A percentile compares a stretch with the other conserved stretches of the same genome.
Evolutionary conservation across 2,797 vertebrate species (phyloP).

Genomic region (Chaetophractus vellerosus): DNA sequence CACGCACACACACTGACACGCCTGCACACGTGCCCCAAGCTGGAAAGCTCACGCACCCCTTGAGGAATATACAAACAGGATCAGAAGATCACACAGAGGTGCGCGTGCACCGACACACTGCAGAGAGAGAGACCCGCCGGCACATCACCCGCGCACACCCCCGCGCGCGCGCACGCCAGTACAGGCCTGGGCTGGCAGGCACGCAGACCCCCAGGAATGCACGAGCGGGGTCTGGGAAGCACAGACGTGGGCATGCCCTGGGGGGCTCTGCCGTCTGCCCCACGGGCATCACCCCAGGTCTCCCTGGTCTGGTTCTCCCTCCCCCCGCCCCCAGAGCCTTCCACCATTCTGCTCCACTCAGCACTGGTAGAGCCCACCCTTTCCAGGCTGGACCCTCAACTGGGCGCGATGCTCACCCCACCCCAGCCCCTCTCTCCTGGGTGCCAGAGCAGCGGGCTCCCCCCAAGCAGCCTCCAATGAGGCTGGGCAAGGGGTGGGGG

Average conservation of each 20-base stretch:
- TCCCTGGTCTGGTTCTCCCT: slow-evolving; percentile 12
- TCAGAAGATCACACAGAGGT: background rate
- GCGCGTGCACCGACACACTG: background rate
- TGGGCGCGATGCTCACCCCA: background rate
- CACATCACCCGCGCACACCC: background rate
- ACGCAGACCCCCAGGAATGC: background rate
- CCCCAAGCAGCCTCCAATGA: slow-evolving; percentile 1
- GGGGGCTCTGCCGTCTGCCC: background rate
- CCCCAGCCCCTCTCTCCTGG: background rate
- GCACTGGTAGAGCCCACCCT: background rate
- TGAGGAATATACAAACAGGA: slow-evolving; percentile 23
- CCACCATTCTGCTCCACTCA: background rate
- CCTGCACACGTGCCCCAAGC: background rate
- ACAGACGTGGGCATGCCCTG: background rate
- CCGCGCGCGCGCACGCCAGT: too few relatives aligned
- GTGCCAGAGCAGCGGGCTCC: background rate
- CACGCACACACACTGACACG: background rate
- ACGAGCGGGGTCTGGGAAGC: background rate
- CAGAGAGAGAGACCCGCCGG: background rate
- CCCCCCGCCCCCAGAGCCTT: background rate
- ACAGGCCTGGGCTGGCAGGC: background rate
- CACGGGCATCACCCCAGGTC: background rate
- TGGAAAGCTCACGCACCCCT: background rate
- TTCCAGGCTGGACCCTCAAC: too few relatives aligned
- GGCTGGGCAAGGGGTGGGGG: slow-evolving; percentile 41